These are phyloP conservation scores for Liasis olivaceus DNA, from an alignment of 2,797 vertebrate genomes.

Conservation along the genomic window DNA sequence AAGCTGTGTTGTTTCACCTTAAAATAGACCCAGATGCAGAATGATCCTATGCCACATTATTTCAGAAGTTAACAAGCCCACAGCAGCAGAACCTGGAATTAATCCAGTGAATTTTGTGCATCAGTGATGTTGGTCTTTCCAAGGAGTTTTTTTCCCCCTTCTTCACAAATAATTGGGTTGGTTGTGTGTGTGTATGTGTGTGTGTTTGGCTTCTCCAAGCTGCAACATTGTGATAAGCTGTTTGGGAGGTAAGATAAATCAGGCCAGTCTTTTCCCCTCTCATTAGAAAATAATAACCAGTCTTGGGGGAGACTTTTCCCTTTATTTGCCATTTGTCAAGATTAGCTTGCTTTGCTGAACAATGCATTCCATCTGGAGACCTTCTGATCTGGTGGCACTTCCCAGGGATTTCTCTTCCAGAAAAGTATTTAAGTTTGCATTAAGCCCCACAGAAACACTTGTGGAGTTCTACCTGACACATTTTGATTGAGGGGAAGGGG, in stretches of 20 bases:
- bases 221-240: conserved; percentile 62
- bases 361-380: conserved; percentile 38
- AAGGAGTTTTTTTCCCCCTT: neutral
- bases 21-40: neutral
- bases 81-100: conserved; percentile 29
- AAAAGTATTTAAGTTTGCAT: neutral
- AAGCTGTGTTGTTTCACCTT: neutral
- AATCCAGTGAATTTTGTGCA: neutral
- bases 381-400: conserved; percentile 29
- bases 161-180: conserved; percentile 7
- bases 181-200: neutral
- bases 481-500: neutral
- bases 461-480: neutral
- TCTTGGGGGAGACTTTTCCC: conserved; percentile 20
- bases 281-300: conserved; percentile 42
- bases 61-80: conserved; percentile 32
- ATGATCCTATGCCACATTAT: neutral
- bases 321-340: conserved; percentile 34
- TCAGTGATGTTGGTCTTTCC: conserved; percentile 1
- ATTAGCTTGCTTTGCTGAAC: conserved; percentile 45
- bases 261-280: conserved; percentile 37
- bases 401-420: conserved; percentile 7
- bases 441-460: neutral
- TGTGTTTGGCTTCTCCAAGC: conserved; percentile 26
- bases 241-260: conserved; percentile 47